Conservation (phyloP, 2,888 invertebrate genomes). For the Pyralis farinalis region DNA sequence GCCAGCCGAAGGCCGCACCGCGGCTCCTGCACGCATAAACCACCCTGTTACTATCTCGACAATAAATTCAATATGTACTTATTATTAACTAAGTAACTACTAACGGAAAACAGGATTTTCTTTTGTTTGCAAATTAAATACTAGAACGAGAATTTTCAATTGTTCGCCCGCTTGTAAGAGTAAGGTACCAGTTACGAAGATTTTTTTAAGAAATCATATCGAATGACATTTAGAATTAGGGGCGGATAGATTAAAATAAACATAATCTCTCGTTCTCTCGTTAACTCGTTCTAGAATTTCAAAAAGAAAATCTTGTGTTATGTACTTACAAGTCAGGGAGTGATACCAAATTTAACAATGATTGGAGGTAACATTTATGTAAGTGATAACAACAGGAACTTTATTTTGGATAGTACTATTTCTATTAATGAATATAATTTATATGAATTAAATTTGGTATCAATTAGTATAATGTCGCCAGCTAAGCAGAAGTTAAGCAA, state of each 20-base stretch:
- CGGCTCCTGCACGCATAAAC: slow-evolving; percentile 79
- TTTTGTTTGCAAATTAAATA: background rate
- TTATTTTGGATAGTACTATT: no score
- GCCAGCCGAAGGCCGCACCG: slow-evolving; percentile 81
- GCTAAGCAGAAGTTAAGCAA: slow-evolving; percentile 41
- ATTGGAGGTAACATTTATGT: no score
- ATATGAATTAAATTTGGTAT: slow-evolving; percentile 24
- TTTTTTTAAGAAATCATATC: no score
- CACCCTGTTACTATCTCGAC: slow-evolving; percentile 64
- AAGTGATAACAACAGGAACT: no score
- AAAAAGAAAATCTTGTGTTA: slow-evolving; percentile 31
- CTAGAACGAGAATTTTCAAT: slow-evolving; percentile 9
- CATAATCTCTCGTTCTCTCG: no score
- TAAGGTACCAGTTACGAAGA: no score
- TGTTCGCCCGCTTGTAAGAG: no score
- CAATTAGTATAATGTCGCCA: slow-evolving; percentile 39
- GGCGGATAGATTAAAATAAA: no score
- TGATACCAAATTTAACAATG: slow-evolving; percentile 13
- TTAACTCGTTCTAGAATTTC: slow-evolving; percentile 18
- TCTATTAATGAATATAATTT: no score
- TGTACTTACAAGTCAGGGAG: slow-evolving; percentile 4
- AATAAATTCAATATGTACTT: no score
- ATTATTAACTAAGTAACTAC: slow-evolving; percentile 17
- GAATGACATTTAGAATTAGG: no score
- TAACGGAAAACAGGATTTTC: slow-evolving; percentile 24